These are phyloP conservation scores for Spinibarbus caldwelli DNA, from an alignment of 2,797 vertebrate species.

Conservation along the genomic window DNA sequence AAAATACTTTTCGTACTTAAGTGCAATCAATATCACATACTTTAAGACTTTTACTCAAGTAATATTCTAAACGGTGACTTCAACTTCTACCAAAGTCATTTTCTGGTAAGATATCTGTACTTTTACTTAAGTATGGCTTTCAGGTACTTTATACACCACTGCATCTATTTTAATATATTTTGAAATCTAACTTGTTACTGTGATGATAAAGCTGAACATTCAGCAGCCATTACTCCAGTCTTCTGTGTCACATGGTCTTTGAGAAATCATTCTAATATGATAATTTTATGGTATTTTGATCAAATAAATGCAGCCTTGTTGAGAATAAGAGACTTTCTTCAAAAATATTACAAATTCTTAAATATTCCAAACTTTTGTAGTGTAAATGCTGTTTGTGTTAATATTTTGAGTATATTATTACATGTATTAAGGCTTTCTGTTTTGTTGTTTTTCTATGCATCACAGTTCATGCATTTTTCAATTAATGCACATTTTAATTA, in stretches of 20 bases:
- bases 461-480: not conserved
- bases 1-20: too few relatives aligned
- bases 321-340: not conserved
- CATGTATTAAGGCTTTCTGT: slow-evolving; percentile 3
- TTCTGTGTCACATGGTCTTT: not conserved
- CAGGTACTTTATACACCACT: too few relatives aligned
- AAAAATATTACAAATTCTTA: not conserved
- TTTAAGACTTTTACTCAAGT: too few relatives aligned
- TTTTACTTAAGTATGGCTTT: too few relatives aligned
- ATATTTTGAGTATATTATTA: not conserved
- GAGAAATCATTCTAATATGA: not conserved
- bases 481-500: not conserved
- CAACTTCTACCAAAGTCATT: too few relatives aligned
- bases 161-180: not conserved
- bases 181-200: not conserved
- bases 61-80: too few relatives aligned
- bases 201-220: not conserved
- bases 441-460: not conserved
- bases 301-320: not conserved
- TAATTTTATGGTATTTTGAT: not conserved
- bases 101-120: too few relatives aligned
- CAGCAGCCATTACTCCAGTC: not conserved
- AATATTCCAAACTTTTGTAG: not conserved
- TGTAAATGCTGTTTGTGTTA: slow-evolving; percentile 8
- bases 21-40: too few relatives aligned